These are phyloP conservation scores for Glossophaga mutica DNA, from an alignment of 2,797 vertebrate genomes.

Conservation along the genomic window DNA sequence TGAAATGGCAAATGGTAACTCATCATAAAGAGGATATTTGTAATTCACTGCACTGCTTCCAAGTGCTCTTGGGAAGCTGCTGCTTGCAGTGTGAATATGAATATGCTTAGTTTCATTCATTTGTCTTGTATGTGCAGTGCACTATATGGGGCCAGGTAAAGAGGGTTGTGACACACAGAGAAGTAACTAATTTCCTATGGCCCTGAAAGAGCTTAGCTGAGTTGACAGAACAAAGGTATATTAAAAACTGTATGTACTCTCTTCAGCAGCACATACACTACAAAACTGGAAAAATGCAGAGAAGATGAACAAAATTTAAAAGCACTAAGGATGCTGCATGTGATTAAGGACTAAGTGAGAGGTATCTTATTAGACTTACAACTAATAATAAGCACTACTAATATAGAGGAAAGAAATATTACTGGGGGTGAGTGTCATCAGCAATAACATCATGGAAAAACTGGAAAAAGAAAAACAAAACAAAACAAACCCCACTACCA, in stretches of 20 bases:
- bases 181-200: background rate
- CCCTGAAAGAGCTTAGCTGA: background rate
- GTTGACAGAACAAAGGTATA: background rate
- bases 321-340: background rate
- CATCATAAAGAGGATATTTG: background rate
- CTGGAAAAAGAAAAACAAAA: background rate
- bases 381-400: background rate
- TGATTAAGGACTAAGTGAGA: background rate
- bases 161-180: background rate
- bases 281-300: background rate
- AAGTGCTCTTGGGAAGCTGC: background rate
- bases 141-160: background rate
- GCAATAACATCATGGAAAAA: background rate
- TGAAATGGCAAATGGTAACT: background rate
- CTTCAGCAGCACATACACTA: background rate
- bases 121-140: background rate
- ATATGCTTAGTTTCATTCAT: background rate
- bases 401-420: background rate
- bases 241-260: background rate
- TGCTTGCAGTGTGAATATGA: fast-evolving
- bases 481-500: no score
- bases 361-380: no score
- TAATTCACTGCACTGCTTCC: background rate
- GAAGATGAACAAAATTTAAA: background rate
- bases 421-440: background rate